Evolutionary conservation across 2,797 vertebrate species (phyloP), one percentile per base, ranked within the genome.

Genomic region (Acrossocheilus wenchowensis): DNA sequence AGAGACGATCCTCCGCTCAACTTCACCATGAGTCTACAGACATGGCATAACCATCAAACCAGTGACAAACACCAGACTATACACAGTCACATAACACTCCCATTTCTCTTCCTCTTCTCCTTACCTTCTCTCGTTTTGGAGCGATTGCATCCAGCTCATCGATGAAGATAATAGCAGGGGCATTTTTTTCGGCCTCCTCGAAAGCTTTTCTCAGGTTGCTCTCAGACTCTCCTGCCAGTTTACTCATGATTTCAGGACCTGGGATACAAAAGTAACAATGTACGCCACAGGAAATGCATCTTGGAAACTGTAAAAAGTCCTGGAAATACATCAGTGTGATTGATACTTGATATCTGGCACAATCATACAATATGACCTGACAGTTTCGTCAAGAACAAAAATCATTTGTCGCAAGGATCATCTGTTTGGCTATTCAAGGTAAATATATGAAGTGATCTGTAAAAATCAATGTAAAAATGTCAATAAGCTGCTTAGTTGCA

Each of bases 191-290:
- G 0, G 89, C 93, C 73, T 93, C 93, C 68, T 93, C 93, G 12
- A 93, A 93, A 30, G 93, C 93, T 87, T 93, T 93, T 57, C 93
- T 87, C 60, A 93, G 88, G 86, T 93, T 93, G 68, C 93, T 93
- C 82, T 93, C 93, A 0, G 92, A 93, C 73, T 93, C 93, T 4
- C 93, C 93, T 4, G 93, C 93, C 64, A 93, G 60, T 78, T 93
- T 93, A 84, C 93, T 93, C 93, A 93, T 93, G 71, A 93, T 93
- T 80, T 93, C 93, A 11, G 93, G 93, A 26, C 92, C 92, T 93
- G 72, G 34, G 41, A 75, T 57, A 12, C 14, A 66, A 54, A 57
- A 2, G 9, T 8, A 41, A 69, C 9, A 57, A 6, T 9, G 72
- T 21, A 34, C 21, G 77, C 34, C 30, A 66, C 21, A 36, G 66